phyloP scores from a whole-genome alignment of 2,797 vertebrate genomes.

The Myiotriccus ornatus region DNA sequence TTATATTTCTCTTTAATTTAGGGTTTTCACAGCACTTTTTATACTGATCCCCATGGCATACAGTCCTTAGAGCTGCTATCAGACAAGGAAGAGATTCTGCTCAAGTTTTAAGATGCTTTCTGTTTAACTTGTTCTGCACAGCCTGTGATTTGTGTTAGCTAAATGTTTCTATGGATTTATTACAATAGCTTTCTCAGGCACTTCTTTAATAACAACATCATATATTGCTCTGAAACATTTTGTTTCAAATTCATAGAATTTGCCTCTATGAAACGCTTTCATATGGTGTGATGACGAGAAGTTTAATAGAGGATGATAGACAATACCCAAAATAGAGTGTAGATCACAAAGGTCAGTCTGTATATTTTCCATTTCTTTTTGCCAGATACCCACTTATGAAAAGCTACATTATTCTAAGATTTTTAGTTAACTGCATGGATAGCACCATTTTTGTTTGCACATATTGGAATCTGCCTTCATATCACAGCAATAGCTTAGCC shows the following conservation, averaged over 20 bases:
- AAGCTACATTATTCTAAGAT: neutral
- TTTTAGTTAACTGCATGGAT: conserved; percentile 11
- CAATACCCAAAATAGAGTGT: neutral
- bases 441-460: neutral
- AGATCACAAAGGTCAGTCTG: neutral
- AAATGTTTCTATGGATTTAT: neutral
- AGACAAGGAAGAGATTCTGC: neutral
- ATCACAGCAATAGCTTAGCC: neutral
- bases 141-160: neutral
- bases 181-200: neutral
- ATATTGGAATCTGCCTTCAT: neutral
- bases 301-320: neutral
- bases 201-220: rapidly evolving
- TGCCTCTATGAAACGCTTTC: neutral
- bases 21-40: neutral
- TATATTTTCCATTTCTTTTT: neutral
- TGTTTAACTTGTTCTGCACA: neutral
- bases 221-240: neutral
- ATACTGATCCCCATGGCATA: neutral
- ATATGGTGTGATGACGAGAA: neutral
- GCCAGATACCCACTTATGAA: neutral
- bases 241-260: neutral
- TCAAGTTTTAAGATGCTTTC: neutral
- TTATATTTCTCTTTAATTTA: neutral
- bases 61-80: neutral